Percentiles rank a stretch among this genome's conserved stretches.
These are phyloP conservation scores for Lasioglossum baleicum DNA, from an alignment of 1,140 invertebrate genomes.

Conservation along the genomic window DNA sequence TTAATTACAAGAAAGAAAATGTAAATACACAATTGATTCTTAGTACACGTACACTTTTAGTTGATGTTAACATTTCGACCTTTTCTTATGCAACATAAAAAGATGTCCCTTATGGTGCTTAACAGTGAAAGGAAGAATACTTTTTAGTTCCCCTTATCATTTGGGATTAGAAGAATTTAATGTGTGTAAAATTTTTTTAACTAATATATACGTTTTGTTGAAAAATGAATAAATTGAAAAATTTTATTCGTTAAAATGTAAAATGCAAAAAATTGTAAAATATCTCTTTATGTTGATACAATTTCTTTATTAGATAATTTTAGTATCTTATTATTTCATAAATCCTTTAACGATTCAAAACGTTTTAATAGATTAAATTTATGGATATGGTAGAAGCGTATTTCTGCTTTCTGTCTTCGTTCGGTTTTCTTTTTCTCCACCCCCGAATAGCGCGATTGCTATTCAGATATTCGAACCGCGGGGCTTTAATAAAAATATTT, in stretches of 20 bases:
- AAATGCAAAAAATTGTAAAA: too few relatives aligned
- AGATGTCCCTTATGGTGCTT: slow-evolving; percentile 62
- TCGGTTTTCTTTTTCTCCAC: slow-evolving; percentile 36
- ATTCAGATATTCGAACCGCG: slow-evolving; percentile 72
- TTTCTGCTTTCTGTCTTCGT: slow-evolving; percentile 37
- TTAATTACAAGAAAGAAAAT: too few relatives aligned
- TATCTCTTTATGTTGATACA: neutral
- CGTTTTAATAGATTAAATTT: slow-evolving; percentile 58
- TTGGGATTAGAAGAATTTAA: too few relatives aligned
- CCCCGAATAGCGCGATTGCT: slow-evolving; percentile 62
- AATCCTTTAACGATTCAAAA: slow-evolving; percentile 43
- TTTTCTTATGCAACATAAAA: slow-evolving; percentile 66
- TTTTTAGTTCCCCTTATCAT: too few relatives aligned
- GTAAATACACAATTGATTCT: too few relatives aligned
- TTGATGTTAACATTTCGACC: slow-evolving; percentile 68
- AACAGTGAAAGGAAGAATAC: slow-evolving; percentile 55
- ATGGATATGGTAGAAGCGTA: slow-evolving; percentile 29
- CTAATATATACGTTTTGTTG: too few relatives aligned
- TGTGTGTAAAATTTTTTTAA: too few relatives aligned
- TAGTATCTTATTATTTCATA: too few relatives aligned
- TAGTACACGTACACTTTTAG: too few relatives aligned
- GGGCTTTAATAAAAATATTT: slow-evolving; percentile 75
- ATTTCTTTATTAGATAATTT: too few relatives aligned
- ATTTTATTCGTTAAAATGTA: too few relatives aligned
- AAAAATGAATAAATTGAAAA: too few relatives aligned